These are phyloP conservation scores for Rapana venosa DNA, from an alignment of 2,888 invertebrate genomes.

Conservation along the genomic window DNA sequence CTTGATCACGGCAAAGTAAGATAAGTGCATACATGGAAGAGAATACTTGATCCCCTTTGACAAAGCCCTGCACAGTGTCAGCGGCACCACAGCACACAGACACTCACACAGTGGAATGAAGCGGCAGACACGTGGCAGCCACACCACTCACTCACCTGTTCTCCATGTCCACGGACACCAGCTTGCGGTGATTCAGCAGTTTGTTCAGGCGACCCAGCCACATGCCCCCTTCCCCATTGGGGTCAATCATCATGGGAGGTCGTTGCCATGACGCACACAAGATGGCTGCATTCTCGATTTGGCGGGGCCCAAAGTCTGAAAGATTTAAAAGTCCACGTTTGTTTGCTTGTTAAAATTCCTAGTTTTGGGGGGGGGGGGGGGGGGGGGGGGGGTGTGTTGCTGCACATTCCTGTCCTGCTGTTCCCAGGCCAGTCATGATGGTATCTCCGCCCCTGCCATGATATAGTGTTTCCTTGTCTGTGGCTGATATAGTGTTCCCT, in stretches of 20 bases:
- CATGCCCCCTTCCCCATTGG: constrained; percentile 70
- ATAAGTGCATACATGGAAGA: not conserved
- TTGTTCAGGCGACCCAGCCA: constrained; percentile 69
- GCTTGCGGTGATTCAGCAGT: constrained; percentile 62
- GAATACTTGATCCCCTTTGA: not conserved
- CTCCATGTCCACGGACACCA: constrained; percentile 73
- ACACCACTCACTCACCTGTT: constrained; percentile 63
- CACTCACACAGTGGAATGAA: not conserved
- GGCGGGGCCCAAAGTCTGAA: constrained; percentile 73
- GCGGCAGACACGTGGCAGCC: not conserved
- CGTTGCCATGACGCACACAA: constrained; percentile 74
- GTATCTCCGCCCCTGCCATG: no score
- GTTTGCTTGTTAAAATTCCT: not conserved
- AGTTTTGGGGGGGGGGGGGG: not conserved
- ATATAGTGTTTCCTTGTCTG: no score
- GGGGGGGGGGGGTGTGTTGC: not conserved
- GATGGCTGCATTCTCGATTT: constrained; percentile 77
- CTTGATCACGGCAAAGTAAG: not conserved
- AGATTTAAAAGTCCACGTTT: not conserved
- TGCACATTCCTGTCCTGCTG: no score
- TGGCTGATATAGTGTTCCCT: no score
- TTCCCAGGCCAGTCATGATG: no score
- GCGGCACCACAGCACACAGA: not conserved
- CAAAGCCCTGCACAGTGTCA: not conserved
- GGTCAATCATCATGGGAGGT: constrained; percentile 76